phyloP scores from a whole-genome alignment of 2,888 invertebrate species.

The Leucophora obtusa region DNA sequence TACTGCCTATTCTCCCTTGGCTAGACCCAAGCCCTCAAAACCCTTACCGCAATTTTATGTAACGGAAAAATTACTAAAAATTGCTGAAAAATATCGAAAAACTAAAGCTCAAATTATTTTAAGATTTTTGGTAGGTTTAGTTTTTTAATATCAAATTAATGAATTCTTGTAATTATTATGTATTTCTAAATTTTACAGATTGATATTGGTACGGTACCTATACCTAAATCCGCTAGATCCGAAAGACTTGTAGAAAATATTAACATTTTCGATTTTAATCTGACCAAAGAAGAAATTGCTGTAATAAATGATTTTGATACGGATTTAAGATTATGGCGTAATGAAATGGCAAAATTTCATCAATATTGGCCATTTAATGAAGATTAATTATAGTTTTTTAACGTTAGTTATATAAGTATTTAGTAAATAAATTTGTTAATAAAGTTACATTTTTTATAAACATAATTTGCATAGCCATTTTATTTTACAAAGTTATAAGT shows the following conservation, averaged over 20 bases:
- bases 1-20: constrained; percentile 87
- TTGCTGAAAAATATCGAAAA: constrained; percentile 82
- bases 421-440: not conserved
- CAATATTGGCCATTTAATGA: constrained; percentile 73
- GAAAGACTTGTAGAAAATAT: constrained; percentile 80
- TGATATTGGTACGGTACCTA: constrained; percentile 80
- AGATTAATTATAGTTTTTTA: constrained; percentile 36
- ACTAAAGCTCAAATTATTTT: constrained; percentile 83
- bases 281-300: constrained; percentile 79
- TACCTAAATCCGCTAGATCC: constrained; percentile 80
- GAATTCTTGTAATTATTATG: not conserved
- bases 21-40: constrained; percentile 80
- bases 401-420: constrained; percentile 6
- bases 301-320: constrained; percentile 79
- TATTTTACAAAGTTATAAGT: too few relatives aligned
- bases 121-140: constrained; percentile 81
- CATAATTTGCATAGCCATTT: not conserved
- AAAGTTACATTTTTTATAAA: not conserved
- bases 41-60: constrained; percentile 78
- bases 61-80: constrained; percentile 79
- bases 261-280: constrained; percentile 80
- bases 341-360: constrained; percentile 69
- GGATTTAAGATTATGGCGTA: constrained; percentile 69
- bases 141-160: not conserved
- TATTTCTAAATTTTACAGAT: constrained; percentile 77